These are phyloP conservation scores for Fistularia tabacaria DNA, from an alignment of 2,797 vertebrate species.

Conservation along the genomic window DNA sequence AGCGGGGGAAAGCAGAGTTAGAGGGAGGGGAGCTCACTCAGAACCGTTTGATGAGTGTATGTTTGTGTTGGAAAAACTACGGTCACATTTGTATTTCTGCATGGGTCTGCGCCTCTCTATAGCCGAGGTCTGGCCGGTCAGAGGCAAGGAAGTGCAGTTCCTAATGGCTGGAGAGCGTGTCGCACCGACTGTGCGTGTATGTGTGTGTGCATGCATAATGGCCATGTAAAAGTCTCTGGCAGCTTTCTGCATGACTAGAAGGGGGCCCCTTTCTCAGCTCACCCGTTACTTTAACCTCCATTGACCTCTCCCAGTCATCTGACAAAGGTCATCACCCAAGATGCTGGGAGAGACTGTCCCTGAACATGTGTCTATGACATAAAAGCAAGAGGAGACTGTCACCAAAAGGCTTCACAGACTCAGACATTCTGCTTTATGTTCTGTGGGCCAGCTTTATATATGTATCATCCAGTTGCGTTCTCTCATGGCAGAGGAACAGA, in stretches of 20 bases:
- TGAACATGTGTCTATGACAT: constrained; percentile 12
- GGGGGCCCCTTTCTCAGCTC: constrained; percentile 66
- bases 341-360: constrained; percentile 39
- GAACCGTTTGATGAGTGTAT: constrained; percentile 60
- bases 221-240: constrained; percentile 41
- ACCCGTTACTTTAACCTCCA: constrained; percentile 78
- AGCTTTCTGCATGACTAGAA: constrained; percentile 79
- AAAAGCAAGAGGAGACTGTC: constrained; percentile 21
- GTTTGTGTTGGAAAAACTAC: constrained; percentile 64
- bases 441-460: neutral
- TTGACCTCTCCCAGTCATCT: constrained; percentile 77
- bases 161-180: constrained; percentile 27
- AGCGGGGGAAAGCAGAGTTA: neutral
- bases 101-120: constrained; percentile 55
- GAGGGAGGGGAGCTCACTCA: constrained; percentile 17
- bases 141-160: constrained; percentile 40
- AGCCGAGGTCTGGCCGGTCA: constrained; percentile 37
- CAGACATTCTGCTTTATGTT: neutral
- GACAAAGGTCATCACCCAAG: constrained; percentile 76
- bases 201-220: constrained; percentile 11
- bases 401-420: neutral
- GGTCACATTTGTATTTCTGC: constrained; percentile 54
- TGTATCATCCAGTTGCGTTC: too few species aligned
- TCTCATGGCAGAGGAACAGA: too few species aligned
- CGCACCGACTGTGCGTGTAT: constrained; percentile 17